Evolutionary conservation across 1,140 invertebrate species (phyloP).

Genomic region (Sinonovacula constricta): DNA sequence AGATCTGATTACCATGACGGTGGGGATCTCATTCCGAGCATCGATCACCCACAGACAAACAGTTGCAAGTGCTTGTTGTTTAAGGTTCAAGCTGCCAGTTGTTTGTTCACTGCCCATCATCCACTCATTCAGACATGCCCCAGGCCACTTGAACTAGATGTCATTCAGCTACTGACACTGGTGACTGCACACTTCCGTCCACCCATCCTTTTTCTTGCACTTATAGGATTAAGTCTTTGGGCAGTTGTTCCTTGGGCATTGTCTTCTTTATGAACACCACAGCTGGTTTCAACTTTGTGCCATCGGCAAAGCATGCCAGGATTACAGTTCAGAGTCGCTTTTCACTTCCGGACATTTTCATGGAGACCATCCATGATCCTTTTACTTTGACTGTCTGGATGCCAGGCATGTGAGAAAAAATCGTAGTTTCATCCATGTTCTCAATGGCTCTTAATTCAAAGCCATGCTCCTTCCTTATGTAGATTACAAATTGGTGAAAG

Average conservation of each 20-base stretch:
- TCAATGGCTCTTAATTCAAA: constrained; percentile 5
- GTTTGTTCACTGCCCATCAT: constrained; percentile 7
- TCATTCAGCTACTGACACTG: constrained; percentile 56
- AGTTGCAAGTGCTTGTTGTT: neutral
- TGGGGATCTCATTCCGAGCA: constrained; percentile 19
- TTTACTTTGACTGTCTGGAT: constrained; percentile 8
- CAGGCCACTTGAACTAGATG: constrained; percentile 50
- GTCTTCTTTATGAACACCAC: constrained; percentile 27
- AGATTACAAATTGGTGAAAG: constrained; percentile 19
- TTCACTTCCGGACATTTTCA: constrained; percentile 64
- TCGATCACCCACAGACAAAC: constrained; percentile 35
- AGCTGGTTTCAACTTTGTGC: constrained; percentile 23
- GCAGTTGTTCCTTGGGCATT: constrained; percentile 25
- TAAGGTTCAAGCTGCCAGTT: constrained; percentile 29
- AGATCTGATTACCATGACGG: constrained; percentile 31
- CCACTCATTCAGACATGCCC: constrained; percentile 37
- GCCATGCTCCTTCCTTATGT: neutral
- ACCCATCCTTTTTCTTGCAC: constrained; percentile 62
- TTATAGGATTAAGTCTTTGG: constrained; percentile 39
- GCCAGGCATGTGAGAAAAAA: constrained; percentile 13
- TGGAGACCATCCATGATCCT: neutral
- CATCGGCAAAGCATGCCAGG: constrained; percentile 9
- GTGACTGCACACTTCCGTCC: constrained; percentile 53
- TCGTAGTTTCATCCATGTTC: constrained; percentile 10
- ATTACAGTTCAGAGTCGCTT: constrained; percentile 66